Evolutionary conservation across 2,113 vertebrate genomes (phyloP).

Genomic region (Sturnira hondurensis): DNA sequence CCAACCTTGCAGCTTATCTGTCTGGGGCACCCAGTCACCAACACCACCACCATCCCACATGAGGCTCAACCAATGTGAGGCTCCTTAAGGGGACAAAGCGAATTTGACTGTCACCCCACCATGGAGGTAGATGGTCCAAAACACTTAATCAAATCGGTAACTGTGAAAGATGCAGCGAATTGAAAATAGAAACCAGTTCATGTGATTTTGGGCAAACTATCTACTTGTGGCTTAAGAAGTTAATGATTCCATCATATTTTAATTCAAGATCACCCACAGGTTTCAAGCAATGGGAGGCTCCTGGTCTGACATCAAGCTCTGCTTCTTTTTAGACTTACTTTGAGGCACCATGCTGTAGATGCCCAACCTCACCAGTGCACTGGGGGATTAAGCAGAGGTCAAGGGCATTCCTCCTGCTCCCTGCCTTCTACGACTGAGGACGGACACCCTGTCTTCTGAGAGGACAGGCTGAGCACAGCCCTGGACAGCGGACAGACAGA

Average conservation of each 20-base stretch:
- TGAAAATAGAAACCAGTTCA: background rate
- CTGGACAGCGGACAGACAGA: background rate
- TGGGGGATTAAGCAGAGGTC: background rate
- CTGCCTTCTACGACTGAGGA: background rate
- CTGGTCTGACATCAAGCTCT: background rate
- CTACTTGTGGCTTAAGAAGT: background rate
- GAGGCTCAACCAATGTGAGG: accelerated
- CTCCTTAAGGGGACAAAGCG: background rate
- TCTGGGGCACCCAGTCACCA: background rate
- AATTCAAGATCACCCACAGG: background rate
- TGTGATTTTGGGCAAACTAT: background rate
- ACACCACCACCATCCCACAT: background rate
- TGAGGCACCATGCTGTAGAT: background rate
- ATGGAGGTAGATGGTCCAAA: background rate
- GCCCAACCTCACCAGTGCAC: background rate
- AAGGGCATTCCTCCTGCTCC: background rate
- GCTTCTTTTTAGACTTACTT: background rate
- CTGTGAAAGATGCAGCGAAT: background rate
- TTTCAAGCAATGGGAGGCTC: background rate
- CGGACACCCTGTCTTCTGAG: background rate
- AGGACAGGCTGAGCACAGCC: background rate
- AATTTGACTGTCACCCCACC: background rate
- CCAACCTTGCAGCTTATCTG: background rate
- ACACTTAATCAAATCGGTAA: background rate
- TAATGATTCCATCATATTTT: background rate